Base-by-base conservation (phyloP, 2,113 vertebrate species). In the Myocastor coypus region DNA sequence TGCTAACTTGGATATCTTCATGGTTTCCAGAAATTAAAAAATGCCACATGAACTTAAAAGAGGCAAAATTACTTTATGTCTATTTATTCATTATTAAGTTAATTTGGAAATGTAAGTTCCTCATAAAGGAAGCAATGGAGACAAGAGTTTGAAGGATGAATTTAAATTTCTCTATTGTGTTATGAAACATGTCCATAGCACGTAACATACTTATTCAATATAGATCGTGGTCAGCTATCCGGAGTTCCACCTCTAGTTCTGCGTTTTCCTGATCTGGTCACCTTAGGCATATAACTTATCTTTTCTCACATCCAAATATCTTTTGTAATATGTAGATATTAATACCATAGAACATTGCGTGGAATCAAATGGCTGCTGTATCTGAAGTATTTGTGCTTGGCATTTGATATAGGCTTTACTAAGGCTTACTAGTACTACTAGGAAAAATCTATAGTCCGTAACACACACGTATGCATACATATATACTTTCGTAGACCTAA, bases 1-100 rank as follows among this genome's bases (percentile, higher is more conserved):
- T 68, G 50, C 1, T 46, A 86, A 30, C 22, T 28, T 85, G 19
- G 30, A 78, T 88, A 57, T 66, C 50, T 1, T 52, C 22, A 7
- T 32, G 73, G 42, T 78, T 87, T 95, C 1, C 26, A 85, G 32
- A 89, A 91, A 26, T 84, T 66, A 81, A 83, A 83, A 92, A 83
- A 89, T 89, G 11, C 57, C 26, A 66, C 13, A 34, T 40, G 10
- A 55, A 73, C 5, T 81, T 1, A 86, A 93, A 86, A 75, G 68
- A 83, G 37, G 68, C 3, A 94, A 84, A 75, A 89, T 50, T 89
- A 50, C 3, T 26, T 91, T 86, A 89, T 91, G 10, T 30, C 6
- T 46, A 50, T 83, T 81, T 5, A 26, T 77, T 91, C 30, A 66
- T 28, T 3, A 66, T 85, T 69, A 87, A 89, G 11, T 46, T 78